Evolutionary conservation across 2,888 invertebrate species (phyloP).

Genomic region (Caenorhabditis drosophilae): DNA sequence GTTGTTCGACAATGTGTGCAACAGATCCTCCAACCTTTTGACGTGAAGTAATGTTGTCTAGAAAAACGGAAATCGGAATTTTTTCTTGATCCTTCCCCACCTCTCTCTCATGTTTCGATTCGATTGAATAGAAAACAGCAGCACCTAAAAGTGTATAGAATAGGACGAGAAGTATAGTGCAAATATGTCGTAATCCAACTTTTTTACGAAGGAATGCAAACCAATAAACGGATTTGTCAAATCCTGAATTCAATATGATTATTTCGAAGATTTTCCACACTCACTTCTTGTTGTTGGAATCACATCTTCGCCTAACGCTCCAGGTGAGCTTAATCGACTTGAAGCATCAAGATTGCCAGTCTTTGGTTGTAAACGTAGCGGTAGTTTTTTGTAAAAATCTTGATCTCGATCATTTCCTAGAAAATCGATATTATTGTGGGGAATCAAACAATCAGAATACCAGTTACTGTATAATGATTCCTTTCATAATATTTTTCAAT

Average conservation of each 20-base stretch:
- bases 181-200: slow-evolving; percentile 50
- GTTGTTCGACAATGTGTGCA: slow-evolving; percentile 17
- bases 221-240: slow-evolving; percentile 50
- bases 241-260: no score
- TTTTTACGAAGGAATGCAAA: slow-evolving; percentile 42
- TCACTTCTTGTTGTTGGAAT: slow-evolving; percentile 13
- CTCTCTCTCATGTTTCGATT: slow-evolving; percentile 17
- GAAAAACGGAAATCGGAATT: background rate
- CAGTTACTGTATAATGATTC: slow-evolving; percentile 32
- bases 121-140: slow-evolving; percentile 43
- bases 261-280: background rate
- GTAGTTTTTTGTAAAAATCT: slow-evolving; percentile 28
- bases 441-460: no score
- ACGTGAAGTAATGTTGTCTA: slow-evolving; percentile 22
- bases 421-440: no score
- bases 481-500: slow-evolving; percentile 31
- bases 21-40: slow-evolving; percentile 15
- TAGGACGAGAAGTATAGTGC: slow-evolving; percentile 31
- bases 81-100: slow-evolving; percentile 3
- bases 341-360: slow-evolving; percentile 1
- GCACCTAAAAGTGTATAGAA: slow-evolving; percentile 48
- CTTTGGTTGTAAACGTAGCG: slow-evolving; percentile 22
- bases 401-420: slow-evolving; percentile 15
- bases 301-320: slow-evolving; percentile 21
- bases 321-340: slow-evolving; percentile 18